Evolutionary conservation across 2,888 invertebrate species (phyloP).

Genomic region (Drosophila kambysellisi): DNA sequence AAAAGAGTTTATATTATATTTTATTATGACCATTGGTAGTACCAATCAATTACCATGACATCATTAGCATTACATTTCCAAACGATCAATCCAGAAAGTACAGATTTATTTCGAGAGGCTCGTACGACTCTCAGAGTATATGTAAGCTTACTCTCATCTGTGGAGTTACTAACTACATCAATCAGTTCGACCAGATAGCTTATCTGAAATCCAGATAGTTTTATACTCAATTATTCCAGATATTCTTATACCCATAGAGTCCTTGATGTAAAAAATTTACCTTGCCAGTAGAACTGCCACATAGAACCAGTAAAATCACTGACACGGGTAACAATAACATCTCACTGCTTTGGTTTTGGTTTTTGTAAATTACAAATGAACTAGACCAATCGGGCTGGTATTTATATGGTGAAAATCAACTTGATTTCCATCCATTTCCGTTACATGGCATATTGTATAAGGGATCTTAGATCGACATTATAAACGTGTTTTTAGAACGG

Average conservation of each 20-base stretch:
- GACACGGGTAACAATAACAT: background rate
- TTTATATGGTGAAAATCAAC: background rate
- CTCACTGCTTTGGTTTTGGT: background rate
- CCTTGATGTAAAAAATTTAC: background rate
- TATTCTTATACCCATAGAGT: background rate
- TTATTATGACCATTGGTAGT: background rate
- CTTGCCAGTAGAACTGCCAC: background rate
- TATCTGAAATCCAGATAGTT: background rate
- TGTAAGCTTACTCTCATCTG: slow-evolving; percentile 6
- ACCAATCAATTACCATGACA: background rate
- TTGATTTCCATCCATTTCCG: background rate
- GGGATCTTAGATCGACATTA: background rate
- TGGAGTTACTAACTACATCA: background rate
- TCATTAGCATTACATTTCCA: slow-evolving; percentile 1
- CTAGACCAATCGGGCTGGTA: background rate
- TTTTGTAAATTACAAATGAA: background rate
- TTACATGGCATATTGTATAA: background rate
- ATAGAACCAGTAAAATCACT: background rate
- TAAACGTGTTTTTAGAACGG: background rate
- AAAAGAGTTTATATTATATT: background rate
- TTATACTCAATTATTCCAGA: background rate
- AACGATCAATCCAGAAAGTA: background rate
- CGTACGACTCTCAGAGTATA: background rate
- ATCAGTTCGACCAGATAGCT: background rate
- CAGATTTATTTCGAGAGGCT: background rate